Base-by-base conservation (phyloP, 1,140 invertebrate species). In the Zaprionus gabonicus region DNA sequence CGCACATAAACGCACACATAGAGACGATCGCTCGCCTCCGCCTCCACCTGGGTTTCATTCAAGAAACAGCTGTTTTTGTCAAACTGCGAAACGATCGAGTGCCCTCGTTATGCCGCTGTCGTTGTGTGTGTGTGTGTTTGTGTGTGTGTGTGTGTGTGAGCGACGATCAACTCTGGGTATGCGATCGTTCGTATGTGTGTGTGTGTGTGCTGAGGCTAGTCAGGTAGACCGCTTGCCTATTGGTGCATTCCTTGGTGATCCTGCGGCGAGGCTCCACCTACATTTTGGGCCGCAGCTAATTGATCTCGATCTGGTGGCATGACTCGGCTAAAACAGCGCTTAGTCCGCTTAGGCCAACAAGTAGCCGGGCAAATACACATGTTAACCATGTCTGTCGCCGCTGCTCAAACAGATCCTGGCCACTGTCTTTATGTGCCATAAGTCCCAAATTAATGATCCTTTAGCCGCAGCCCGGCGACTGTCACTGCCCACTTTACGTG, bases 41-140 rank as follows among this genome's bases (percentile, higher is more conserved):
- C 57, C 83, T 91, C 78, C 85, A 82, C 85, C 67, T 90, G 85
- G 81, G 64, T 75, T 88, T 88, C 85, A 88, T 88, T 88, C 86
- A 88, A 72, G 71, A 90, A 88, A 88, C 85, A 88, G 85, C 85
- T 88, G 85, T 88, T 88, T 76, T 58, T 69, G 82, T 87, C 82
- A 82, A 81, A 85, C 82, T 78, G 82, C 82, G 82, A 85, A 82
- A 85, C 82, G 84, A 87, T 87, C 84, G 84, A 88, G 84, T 87
- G 84, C 74, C 84, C 84, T 87, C 85, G 85, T 87, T 87, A 84
- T 87, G 85, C 81, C 59, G 69, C 56, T 66, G 58, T 75, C 76
- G 13, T 10, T 51, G 65, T 64, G 51, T 71, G 36, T 49, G 31
- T 71, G 57, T 63, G 27, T 17, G 25, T 38, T 51, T 58, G 36